These are phyloP conservation scores for Brachionichthys hirsutus DNA, from an alignment of 2,113 vertebrate species.

Conservation along the genomic window DNA sequence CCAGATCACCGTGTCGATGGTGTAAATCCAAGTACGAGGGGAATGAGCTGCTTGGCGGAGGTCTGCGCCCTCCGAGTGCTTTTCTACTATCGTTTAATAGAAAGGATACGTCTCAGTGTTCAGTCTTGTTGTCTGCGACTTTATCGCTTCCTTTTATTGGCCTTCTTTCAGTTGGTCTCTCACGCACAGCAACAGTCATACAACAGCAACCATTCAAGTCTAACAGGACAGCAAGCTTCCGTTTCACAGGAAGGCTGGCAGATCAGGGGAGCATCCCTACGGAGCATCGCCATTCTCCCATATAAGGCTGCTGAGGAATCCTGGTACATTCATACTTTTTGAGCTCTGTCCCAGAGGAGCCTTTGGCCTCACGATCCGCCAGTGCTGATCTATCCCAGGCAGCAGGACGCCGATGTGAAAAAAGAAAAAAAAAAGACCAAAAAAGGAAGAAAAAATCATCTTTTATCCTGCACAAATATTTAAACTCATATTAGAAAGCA, in stretches of 20 bases:
- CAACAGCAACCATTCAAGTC: conserved; percentile 32
- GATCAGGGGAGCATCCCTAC: conserved; percentile 32
- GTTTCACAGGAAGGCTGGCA: conserved; percentile 50
- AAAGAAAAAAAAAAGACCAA: conserved; percentile 32
- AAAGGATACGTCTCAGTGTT: neutral
- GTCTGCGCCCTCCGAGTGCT: too few species aligned
- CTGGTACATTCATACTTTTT: conserved; percentile 31
- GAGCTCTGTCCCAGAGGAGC: conserved; percentile 28
- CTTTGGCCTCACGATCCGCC: conserved; percentile 44
- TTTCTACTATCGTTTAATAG: too few species aligned
- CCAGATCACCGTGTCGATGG: too few species aligned
- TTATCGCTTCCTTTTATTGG: conserved; percentile 1
- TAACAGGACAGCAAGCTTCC: conserved; percentile 40
- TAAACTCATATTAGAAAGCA: neutral
- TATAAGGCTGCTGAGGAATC: conserved; percentile 57
- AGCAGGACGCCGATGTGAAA: conserved; percentile 47
- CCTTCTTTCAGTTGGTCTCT: neutral
- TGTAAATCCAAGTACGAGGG: too few species aligned
- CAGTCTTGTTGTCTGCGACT: neutral
- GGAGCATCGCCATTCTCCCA: conserved; percentile 44
- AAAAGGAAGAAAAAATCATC: conserved; percentile 1
- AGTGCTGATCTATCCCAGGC: conserved; percentile 53
- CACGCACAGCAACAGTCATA: conserved; percentile 1
- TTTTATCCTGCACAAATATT: conserved; percentile 8
- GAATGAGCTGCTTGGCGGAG: too few species aligned